Evolutionary conservation across 2,797 vertebrate genomes (phyloP), one percentile per base, ranked within the genome.

Genomic region (Apodemus agrarius): DNA sequence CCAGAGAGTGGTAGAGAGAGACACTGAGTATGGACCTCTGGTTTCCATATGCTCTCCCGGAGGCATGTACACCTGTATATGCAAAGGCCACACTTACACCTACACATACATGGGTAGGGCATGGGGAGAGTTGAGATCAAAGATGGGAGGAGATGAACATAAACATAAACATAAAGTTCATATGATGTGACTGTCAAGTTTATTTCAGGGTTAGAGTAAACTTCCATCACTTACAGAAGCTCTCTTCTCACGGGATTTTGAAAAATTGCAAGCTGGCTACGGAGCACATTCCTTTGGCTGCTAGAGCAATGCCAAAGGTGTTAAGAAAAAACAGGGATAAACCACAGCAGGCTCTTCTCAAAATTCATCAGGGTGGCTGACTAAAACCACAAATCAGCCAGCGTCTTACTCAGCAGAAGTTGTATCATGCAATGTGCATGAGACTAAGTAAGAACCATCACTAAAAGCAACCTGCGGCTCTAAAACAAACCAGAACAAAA

Each of bases 341-440:
- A 96, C 76, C 49, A 34, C 81, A 95, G 40, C 29, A 94, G 87
- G 72, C 80, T 97, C 49, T 94, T 96, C 90, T 85, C 65, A 85
- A 94, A 94, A 95, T 89, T 82, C 17, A 0, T 31, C 87, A 54
- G 54, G 97, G 96, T 85, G 96, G 96, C 94, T 96, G 95, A 95
- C 89, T 92, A 96, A 97, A 97, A 89, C 92, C 95, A 94, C 85
- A 97, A 97, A 88, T 82, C 90, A 92, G 82, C 61, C 37, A 93
- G 92, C 75, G 59, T 80, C 40, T 74, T 61, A 76, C 82, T 96
- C 80, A 93, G 90, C 87, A 91, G 63, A 91, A 88, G 65, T 22
- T 67, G 54, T 69, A 88, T 93, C 91, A 43, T 46, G 40, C 92
- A 83, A 76, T 78, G 90, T 4, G 3, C 2, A 79, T 11, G 4